A percentile compares a stretch with the other conserved stretches of the same genome.
phyloP scores from a whole-genome alignment of 2,113 vertebrate genomes.

The Hippocampus guttulatus region DNA sequence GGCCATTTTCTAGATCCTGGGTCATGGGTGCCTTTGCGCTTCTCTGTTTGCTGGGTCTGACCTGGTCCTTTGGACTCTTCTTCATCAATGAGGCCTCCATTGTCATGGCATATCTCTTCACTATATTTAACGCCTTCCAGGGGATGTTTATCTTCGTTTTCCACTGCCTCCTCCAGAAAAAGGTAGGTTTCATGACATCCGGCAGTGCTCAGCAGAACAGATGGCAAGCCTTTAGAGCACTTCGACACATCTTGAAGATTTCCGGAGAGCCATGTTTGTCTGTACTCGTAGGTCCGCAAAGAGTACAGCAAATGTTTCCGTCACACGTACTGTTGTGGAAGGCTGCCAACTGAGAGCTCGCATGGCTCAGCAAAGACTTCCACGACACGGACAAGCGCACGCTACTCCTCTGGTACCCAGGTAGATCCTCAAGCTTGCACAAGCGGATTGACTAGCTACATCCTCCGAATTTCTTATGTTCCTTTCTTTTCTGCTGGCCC shows the following conservation, averaged over 20 bases:
- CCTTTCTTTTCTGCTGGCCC: conserved; percentile 43
- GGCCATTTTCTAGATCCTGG: conserved; percentile 84
- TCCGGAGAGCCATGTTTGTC: conserved; percentile 34
- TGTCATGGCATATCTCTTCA: conserved; percentile 98
- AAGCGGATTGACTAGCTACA: conserved; percentile 15
- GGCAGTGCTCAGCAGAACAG: not conserved
- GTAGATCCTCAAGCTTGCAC: conserved; percentile 67
- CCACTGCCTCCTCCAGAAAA: conserved; percentile 97
- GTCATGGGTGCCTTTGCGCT: conserved; percentile 95
- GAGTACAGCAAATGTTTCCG: conserved; percentile 97
- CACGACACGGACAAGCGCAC: conserved; percentile 90
- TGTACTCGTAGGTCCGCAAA: conserved; percentile 85
- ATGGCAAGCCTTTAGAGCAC: not conserved
- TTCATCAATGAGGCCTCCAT: conserved; percentile 92
- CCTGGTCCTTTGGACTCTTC: conserved; percentile 96
- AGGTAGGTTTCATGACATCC: conserved; percentile 73
- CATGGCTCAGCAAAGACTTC: conserved; percentile 94
- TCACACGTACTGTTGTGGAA: conserved; percentile 92
- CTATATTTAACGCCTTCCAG: conserved; percentile 97
- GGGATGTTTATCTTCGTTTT: conserved; percentile 99
- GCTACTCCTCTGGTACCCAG: conserved; percentile 98
- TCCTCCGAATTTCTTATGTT: conserved; percentile 53
- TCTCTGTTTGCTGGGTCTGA: conserved; percentile 91
- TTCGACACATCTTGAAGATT: conserved; percentile 7
- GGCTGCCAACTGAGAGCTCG: conserved; percentile 89